Base-by-base conservation (phyloP, 2,888 invertebrate species). In the Serripes groenlandicus region DNA sequence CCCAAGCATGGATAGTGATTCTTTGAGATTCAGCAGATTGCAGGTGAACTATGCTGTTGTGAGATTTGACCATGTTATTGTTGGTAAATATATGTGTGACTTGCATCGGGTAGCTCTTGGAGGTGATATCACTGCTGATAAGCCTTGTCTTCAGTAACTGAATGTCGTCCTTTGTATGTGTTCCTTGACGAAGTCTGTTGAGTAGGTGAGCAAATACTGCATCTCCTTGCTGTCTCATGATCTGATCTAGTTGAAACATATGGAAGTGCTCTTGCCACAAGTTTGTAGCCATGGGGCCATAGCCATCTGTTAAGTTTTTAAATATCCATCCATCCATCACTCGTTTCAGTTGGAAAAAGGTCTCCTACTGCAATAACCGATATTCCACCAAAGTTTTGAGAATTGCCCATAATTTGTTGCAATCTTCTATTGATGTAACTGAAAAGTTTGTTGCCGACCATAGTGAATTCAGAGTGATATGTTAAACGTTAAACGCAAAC, bases 401-500 rank as follows among this genome's bases (percentile, higher is more conserved):
- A 26, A n/a, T 4, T 52, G 9, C 71, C 75, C 42, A 56, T 84
- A 5, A 88, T 66, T 68, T 85, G 54, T 37, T 83, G 69, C 11
- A 88, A 58, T 58, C 88, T 35, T n/a, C 62, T 42, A 58, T 82
- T 35, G 23, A 88, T 42, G 62, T 35, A 82, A n/a, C 62, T 52
- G 21, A 84, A 85, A 78, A 85, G 64, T 15, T 26, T 37, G 23
- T 54, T 74, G 15, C 88, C 86, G 28, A 86, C 86, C 86, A 86
- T 88, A 11, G 86, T 84, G 30, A 88, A 69, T 71, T 88, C 88
- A 88, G n/a, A n/a, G n/a, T n/a, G n/a, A n/a, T n/a, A n/a, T n/a
- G n/a, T n/a, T n/a, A n/a, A n/a, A n/a, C n/a, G n/a, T n/a, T n/a
- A n/a, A n/a, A n/a, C n/a, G n/a, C n/a, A n/a, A n/a, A n/a, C n/a